Evolutionary conservation across 2,888 invertebrate genomes (phyloP).

Genomic region (Drosophila nr. fundita): DNA sequence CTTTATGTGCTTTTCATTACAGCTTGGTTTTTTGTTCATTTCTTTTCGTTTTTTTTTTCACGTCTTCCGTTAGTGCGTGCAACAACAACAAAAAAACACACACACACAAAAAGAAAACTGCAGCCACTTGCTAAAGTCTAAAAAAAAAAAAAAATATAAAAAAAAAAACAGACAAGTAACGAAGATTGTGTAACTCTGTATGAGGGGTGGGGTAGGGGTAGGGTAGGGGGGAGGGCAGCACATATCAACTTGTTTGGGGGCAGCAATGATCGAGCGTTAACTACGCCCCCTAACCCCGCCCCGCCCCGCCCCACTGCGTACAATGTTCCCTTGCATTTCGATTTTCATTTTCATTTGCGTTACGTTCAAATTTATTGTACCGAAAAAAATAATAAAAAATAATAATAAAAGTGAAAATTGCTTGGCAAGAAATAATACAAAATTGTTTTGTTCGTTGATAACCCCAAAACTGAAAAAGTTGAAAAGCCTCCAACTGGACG

Average conservation of each 20-base stretch:
- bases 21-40: slow-evolving; percentile 2
- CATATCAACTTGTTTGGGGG: slow-evolving; percentile 14
- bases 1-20: slow-evolving; percentile 32
- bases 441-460: slow-evolving; percentile 40
- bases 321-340: slow-evolving; percentile 60
- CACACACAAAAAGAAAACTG: slow-evolving; percentile 14
- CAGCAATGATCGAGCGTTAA: slow-evolving; percentile 11
- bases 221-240: slow-evolving; percentile 4
- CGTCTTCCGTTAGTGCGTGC: slow-evolving; percentile 64
- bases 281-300: neutral
- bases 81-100: neutral
- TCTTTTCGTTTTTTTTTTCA: slow-evolving; percentile 3
- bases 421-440: slow-evolving; percentile 20
- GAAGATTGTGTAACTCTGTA: slow-evolving; percentile 52
- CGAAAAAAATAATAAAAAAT: neutral
- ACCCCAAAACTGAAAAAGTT: slow-evolving; percentile 35
- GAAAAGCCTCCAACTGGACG: slow-evolving; percentile 46
- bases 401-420: slow-evolving; percentile 76
- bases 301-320: neutral
- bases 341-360: slow-evolving; percentile 53
- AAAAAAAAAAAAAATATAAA: neutral
- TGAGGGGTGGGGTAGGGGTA: neutral
- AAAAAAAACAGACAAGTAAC: slow-evolving; percentile 13
- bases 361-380: slow-evolving; percentile 67
- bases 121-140: slow-evolving; percentile 36